Evolutionary conservation across 2,888 invertebrate species (phyloP).

Genomic region (Lottia gigantea): DNA sequence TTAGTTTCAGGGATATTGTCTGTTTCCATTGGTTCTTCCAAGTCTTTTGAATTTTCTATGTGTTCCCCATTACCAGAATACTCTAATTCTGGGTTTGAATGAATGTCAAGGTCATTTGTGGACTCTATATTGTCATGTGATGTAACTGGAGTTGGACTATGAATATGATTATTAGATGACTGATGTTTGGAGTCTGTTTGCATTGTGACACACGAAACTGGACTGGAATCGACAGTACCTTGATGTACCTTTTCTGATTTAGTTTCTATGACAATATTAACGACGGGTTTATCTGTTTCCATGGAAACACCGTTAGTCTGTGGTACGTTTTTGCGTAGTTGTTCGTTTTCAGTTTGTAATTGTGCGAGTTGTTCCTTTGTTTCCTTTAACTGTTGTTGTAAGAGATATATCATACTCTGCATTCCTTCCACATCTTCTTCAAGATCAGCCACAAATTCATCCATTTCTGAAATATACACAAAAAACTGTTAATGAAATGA

Average conservation of each 20-base stretch:
- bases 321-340: conserved; percentile 26
- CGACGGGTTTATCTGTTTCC: conserved; percentile 12
- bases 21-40: conserved; percentile 20
- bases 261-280: neutral
- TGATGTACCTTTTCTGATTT: neutral
- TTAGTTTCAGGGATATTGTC: conserved; percentile 16
- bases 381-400: conserved; percentile 92
- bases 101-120: neutral
- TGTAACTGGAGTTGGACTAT: neutral
- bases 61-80: conserved; percentile 1
- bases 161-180: conserved; percentile 1
- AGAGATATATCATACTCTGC: conserved; percentile 95
- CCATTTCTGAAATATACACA: conserved; percentile 78
- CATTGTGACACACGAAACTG: neutral
- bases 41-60: conserved; percentile 9
- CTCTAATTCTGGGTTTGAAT: neutral
- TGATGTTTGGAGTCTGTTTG: neutral
- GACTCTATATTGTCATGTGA: neutral
- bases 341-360: conserved; percentile 74
- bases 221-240: conserved; percentile 3
- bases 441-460: conserved; percentile 93
- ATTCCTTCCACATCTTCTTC: conserved; percentile 98
- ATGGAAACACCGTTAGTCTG: conserved; percentile 11
- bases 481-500: too few species aligned
- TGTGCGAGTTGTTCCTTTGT: conserved; percentile 78